These are phyloP conservation scores for Myopa testacea DNA, from an alignment of 2,888 invertebrate species.

Conservation along the genomic window DNA sequence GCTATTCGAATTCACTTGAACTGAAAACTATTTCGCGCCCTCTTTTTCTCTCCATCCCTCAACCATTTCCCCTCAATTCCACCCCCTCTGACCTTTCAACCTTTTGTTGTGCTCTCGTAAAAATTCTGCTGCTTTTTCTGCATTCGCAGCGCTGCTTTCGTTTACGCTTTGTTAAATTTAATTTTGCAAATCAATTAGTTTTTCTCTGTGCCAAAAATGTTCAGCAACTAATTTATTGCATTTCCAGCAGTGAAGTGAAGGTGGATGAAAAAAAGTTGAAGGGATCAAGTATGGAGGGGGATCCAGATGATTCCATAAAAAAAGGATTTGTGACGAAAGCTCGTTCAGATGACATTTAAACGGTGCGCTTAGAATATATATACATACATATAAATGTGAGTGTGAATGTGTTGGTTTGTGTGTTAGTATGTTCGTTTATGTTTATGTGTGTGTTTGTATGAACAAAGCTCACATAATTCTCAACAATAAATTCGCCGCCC, in stretches of 20 bases:
- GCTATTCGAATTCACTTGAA: too few relatives aligned
- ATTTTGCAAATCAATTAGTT: background rate
- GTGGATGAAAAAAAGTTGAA: background rate
- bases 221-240: conserved; percentile 28
- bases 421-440: background rate
- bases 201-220: conserved; percentile 21
- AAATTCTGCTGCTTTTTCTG: too few relatives aligned
- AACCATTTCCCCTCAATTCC: too few relatives aligned
- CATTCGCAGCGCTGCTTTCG: too few relatives aligned
- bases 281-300: too few relatives aligned
- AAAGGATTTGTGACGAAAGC: conserved; percentile 11
- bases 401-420: background rate
- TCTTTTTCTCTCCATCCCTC: too few relatives aligned
- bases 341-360: background rate
- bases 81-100: too few relatives aligned
- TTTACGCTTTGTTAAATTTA: too few relatives aligned
- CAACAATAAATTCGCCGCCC: conserved; percentile 26
- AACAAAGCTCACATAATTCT: conserved; percentile 14
- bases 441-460: background rate
- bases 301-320: conserved; percentile 11
- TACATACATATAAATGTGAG: background rate
- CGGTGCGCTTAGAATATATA: background rate
- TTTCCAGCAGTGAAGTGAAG: background rate
- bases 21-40: too few relatives aligned
- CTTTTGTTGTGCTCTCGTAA: too few relatives aligned